Base-by-base conservation (phyloP, 2,113 vertebrate genomes). In the Rhynchomys soricoides region DNA sequence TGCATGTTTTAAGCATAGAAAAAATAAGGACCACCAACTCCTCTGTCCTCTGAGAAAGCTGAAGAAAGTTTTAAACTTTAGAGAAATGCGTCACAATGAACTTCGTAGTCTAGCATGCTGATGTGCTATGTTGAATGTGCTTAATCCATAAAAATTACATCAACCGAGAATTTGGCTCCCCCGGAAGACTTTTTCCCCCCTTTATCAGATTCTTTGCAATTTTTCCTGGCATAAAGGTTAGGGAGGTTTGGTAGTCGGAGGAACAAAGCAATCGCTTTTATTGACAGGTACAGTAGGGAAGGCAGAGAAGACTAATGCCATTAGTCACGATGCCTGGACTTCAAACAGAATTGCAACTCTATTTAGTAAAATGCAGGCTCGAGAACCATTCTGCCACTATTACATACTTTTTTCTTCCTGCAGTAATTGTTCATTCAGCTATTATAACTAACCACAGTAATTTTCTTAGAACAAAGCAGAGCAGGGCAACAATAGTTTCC, bases 391-490 rank as follows among this genome's bases (percentile, higher is more conserved):
- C 95, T 43, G 43, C 86, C 77, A 59, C 62, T 71, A 86, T 95
- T 97, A 90, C 82, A 37, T 96, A 93, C 90, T 96, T 95, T 92
- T 96, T 96, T 96, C 94, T 94, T 95, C 86, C 77, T 62, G 50
- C 82, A 11, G 96, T 95, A 97, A 97, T 97, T 96, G 96, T 93
- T 96, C 98, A 96, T 96, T 96, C 97, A 96, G 90, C 86, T 90
- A 97, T 98, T 98, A 98, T 87, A 85, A 97, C 93, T 98, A 98
- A 98, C 98, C 92, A 98, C 89, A 95, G 94, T 93, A 95, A 97
- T 98, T 98, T 98, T 95, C 97, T 86, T 92, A 97, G 57, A 97
- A 97, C 98, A 97, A 97, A 97, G 86, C 95, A 92, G 95, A 98
- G 96, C 95, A 82, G 97, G 95, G 92, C 97, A 95, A 96, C 97